Evolutionary conservation across 2,113 vertebrate species (phyloP).

Genomic region (Bufo gargarizans): DNA sequence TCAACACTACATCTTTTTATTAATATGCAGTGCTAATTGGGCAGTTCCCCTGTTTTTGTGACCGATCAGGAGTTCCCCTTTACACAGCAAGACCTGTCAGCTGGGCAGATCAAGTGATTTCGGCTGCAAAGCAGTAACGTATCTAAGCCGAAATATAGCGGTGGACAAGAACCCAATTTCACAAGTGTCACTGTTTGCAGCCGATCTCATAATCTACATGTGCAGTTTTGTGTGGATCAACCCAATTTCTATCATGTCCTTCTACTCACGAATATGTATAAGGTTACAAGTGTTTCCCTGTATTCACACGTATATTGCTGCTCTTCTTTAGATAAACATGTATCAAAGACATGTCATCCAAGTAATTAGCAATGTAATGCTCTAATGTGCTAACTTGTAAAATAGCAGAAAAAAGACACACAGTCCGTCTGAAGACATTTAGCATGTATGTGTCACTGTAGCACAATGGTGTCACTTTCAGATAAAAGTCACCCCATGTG

Average conservation of each 20-base stretch:
- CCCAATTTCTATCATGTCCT: not conserved
- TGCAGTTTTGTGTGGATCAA: too few relatives aligned
- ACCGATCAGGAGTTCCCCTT: too few relatives aligned
- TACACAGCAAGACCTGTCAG: too few relatives aligned
- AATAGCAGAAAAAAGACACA: not conserved
- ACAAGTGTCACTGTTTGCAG: not conserved
- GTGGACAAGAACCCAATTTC: too few relatives aligned
- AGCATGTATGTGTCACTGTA: slow-evolving; percentile 3
- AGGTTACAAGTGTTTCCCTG: not conserved
- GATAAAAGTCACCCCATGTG: slow-evolving; percentile 15
- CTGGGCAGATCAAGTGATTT: too few relatives aligned
- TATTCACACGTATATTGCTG: not conserved
- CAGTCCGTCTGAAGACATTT: not conserved
- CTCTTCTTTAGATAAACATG: not conserved
- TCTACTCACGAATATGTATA: not conserved
- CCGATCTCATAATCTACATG: too few relatives aligned
- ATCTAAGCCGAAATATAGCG: too few relatives aligned
- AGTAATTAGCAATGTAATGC: not conserved
- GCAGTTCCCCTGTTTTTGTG: too few relatives aligned
- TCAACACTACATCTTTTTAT: too few relatives aligned
- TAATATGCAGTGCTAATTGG: too few relatives aligned
- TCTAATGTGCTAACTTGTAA: not conserved
- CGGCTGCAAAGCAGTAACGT: too few relatives aligned
- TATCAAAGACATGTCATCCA: not conserved
- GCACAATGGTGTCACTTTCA: not conserved